Conservation (phyloP, 1,140 invertebrate species). For the Ruditapes philippinarum region DNA sequence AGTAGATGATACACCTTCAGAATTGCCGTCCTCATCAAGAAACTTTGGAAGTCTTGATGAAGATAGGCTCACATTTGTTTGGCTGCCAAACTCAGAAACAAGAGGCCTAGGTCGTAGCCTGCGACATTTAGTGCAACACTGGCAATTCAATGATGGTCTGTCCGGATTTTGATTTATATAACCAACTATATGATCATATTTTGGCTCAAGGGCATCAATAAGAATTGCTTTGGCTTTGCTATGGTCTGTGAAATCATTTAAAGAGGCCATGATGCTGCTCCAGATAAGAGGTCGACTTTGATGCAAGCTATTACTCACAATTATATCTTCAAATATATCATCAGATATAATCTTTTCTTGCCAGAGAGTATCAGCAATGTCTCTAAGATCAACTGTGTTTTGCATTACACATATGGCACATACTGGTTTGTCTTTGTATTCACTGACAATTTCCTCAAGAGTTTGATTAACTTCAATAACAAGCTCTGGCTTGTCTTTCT, state of each 20-base stretch:
- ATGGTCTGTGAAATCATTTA: background rate
- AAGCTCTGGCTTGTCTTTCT: background rate
- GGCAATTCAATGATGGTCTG: background rate
- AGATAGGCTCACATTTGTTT: conserved; percentile 19
- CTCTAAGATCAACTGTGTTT: conserved; percentile 37
- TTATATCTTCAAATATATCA: background rate
- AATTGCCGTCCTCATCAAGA: background rate
- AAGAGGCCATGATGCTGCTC: background rate
- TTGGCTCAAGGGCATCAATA: background rate
- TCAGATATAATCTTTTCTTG: conserved; percentile 15
- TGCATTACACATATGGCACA: conserved; percentile 47
- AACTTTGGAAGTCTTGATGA: background rate
- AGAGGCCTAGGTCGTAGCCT: background rate
- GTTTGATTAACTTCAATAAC: background rate
- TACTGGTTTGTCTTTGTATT: conserved; percentile 18
- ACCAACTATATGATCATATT: conserved; percentile 23
- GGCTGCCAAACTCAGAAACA: background rate
- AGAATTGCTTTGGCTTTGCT: background rate
- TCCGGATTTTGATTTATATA: conserved; percentile 1
- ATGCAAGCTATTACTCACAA: background rate
- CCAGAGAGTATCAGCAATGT: conserved; percentile 37
- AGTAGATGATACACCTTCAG: background rate
- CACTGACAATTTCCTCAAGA: background rate
- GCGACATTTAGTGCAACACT: background rate
- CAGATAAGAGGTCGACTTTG: background rate